phyloP scores from a whole-genome alignment of 2,888 invertebrate species.

The Oithona nana region DNA sequence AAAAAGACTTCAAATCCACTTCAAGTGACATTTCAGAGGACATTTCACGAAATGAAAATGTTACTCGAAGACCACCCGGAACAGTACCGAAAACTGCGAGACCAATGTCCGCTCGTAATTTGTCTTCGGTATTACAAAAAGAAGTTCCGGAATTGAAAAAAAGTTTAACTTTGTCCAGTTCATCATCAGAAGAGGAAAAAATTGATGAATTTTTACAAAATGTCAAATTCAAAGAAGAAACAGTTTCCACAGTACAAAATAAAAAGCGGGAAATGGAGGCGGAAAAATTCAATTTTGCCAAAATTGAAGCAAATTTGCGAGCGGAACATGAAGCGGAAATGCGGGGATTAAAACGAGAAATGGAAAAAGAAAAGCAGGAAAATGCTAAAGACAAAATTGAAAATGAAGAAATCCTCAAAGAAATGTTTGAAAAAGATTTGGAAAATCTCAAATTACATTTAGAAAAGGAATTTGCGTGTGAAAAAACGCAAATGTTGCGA shows the following conservation, averaged over 20 bases:
- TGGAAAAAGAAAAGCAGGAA: not conserved
- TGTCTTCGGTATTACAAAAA: not conserved
- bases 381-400: not conserved
- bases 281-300: not conserved
- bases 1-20: no score
- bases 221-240: not conserved
- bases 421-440: not conserved
- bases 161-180: not conserved
- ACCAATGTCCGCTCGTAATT: not conserved
- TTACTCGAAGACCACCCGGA: not conserved
- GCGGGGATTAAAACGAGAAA: not conserved
- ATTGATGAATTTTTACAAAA: not conserved
- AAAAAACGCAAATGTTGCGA: not conserved
- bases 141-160: not conserved
- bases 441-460: constrained; percentile 1
- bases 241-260: not conserved
- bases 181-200: not conserved
- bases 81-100: not conserved
- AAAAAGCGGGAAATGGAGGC: not conserved
- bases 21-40: no score
- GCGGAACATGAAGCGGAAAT: not conserved
- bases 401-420: not conserved
- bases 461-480: not conserved
- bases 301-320: not conserved
- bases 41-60: no score